Conservation (phyloP, 1,140 invertebrate species). For the Lepidurus arcticus region DNA sequence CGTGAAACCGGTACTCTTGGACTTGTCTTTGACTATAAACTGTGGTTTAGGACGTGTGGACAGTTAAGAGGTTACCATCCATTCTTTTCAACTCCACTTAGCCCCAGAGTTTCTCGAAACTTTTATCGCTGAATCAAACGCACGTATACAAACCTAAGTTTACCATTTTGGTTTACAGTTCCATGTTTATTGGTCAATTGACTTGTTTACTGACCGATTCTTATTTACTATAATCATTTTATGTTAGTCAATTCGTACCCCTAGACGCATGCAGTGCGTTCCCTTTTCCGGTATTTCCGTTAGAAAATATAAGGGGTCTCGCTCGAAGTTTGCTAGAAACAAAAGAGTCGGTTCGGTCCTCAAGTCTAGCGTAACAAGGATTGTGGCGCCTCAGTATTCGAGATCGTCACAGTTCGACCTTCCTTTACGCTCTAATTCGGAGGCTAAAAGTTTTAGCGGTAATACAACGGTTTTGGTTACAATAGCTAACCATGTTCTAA, state of each 20-base stretch:
- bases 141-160: too few species aligned
- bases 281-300: conserved; percentile 7
- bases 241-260: background rate
- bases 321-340: background rate
- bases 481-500: background rate
- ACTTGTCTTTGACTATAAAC: too few species aligned
- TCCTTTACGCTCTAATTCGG: conserved; percentile 19
- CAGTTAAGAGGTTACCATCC: too few species aligned
- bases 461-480: conserved; percentile 1
- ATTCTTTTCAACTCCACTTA: too few species aligned
- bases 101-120: too few species aligned
- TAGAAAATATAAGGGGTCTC: background rate
- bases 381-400: background rate
- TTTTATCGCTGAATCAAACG: too few species aligned
- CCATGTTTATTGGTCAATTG: too few species aligned
- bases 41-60: too few species aligned
- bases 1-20: too few species aligned
- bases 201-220: background rate
- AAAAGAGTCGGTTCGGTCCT: background rate
- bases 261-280: background rate
- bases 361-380: conserved; percentile 18
- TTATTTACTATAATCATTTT: background rate
- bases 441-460: background rate
- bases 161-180: too few species aligned
- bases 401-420: conserved; percentile 21